phyloP scores from a whole-genome alignment of 2,113 vertebrate genomes.

The Platysteira castanea region DNA sequence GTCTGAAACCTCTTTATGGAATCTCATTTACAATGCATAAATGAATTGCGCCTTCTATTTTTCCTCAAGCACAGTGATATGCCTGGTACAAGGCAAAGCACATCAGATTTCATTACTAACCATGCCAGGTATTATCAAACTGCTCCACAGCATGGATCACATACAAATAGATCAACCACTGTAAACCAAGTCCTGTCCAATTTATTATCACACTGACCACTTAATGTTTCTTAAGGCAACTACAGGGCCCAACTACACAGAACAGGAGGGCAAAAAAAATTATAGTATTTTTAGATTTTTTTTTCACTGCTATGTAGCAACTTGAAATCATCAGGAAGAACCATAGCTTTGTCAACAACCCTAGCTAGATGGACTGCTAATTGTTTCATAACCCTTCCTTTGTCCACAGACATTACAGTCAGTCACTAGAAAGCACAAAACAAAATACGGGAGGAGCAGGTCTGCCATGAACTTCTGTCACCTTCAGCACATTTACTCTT shows the following conservation, averaged over 20 bases:
- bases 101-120: background rate
- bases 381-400: background rate
- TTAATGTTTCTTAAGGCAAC: slow-evolving; percentile 27
- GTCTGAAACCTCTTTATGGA: background rate
- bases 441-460: background rate
- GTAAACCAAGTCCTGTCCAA: background rate
- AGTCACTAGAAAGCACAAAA: background rate
- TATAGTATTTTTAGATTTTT: background rate
- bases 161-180: background rate
- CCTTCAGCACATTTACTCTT: background rate
- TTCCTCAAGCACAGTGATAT: background rate
- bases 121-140: background rate
- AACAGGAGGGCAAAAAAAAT: background rate
- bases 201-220: background rate
- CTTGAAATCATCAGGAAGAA: background rate
- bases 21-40: background rate
- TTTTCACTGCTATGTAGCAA: background rate
- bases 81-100: background rate
- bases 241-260: background rate
- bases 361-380: background rate
- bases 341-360: background rate
- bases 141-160: background rate
- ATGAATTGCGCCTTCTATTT: background rate
- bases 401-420: background rate
- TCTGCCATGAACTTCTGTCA: background rate